phyloP scores from a whole-genome alignment of 2,888 invertebrate species.

The Sarcophaga subvicina region DNA sequence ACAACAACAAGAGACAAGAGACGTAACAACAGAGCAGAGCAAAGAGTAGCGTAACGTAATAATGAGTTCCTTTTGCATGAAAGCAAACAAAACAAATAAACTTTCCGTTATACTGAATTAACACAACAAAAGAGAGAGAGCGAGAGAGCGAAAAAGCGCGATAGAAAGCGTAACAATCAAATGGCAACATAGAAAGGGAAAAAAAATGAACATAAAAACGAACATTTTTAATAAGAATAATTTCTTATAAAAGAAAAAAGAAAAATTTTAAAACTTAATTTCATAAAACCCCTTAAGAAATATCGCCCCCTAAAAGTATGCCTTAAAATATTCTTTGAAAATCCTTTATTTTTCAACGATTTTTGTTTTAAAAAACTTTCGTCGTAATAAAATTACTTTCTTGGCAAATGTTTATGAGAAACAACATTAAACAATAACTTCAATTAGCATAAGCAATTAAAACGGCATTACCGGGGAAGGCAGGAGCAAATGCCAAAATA shows the following conservation, averaged over 20 bases:
- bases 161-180: too few relatives aligned
- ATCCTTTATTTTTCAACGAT: background rate
- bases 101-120: background rate
- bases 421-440: background rate
- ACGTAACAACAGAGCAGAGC: background rate
- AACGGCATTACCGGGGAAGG: background rate
- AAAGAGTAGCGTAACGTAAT: background rate
- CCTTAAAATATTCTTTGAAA: background rate
- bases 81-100: constrained; percentile 1
- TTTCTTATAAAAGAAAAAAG: too few relatives aligned
- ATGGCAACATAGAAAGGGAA: too few relatives aligned
- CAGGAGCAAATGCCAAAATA: too few relatives aligned
- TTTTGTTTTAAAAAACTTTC: background rate
- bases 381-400: background rate
- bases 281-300: too few relatives aligned
- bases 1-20: background rate
- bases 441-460: background rate
- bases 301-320: background rate
- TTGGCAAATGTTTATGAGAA: background rate
- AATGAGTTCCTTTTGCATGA: background rate
- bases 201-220: too few relatives aligned
- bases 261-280: too few relatives aligned
- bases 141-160: background rate
- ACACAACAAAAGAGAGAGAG: background rate
- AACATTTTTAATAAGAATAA: too few relatives aligned